Evolutionary conservation across 2,113 vertebrate genomes (phyloP), one percentile per base, ranked within the genome.

Genomic region (Furnarius figulus): DNA sequence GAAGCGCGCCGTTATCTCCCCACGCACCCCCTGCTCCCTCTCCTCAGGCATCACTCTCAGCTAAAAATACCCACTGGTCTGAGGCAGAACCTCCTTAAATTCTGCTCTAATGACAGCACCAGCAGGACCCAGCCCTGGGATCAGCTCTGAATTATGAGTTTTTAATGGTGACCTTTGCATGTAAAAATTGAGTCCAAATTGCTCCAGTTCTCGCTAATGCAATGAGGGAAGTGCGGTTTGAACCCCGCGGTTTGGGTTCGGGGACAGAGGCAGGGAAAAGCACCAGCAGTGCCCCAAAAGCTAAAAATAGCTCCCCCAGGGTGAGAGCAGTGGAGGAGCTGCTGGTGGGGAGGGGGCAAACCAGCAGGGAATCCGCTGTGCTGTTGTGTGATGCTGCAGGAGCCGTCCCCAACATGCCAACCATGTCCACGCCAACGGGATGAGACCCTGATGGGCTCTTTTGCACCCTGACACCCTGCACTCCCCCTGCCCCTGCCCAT

Each of bases 1-100:
- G 96, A 98, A 91, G 94, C 93, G 30, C 71, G 95, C 96, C 62
- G 85, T 97, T 97, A 98, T 97, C 96, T 97, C 96, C 82, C 67
- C 74, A 65, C 24, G 83, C 96, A 87, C 85, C 94, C 95, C 94
- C 93, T 44, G 42, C 93, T 95, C 89, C 81, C 92, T 89, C 92
- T 93, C 87, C 79, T 96, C 79, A 52, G 50, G 50, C 50, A 52
- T 52, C 50, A 52, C 93, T 80, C 88, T 90, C 89, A 79, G 91
- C 95, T 97, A 97, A 97, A 97, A 98, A 97, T 97, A 95, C 12
- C 44, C 9, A 13, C 82, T 73, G 8, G 0, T 95, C 96, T 96
- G 55, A 76, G 94, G 89, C 94, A 96, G 91, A 97, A 88, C 88
- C 92, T 96, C 93, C 91, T 93, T 72, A 94, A 97, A 93, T 93